Evolutionary conservation across 2,888 invertebrate species (phyloP).

Genomic region (Crematogaster levior): DNA sequence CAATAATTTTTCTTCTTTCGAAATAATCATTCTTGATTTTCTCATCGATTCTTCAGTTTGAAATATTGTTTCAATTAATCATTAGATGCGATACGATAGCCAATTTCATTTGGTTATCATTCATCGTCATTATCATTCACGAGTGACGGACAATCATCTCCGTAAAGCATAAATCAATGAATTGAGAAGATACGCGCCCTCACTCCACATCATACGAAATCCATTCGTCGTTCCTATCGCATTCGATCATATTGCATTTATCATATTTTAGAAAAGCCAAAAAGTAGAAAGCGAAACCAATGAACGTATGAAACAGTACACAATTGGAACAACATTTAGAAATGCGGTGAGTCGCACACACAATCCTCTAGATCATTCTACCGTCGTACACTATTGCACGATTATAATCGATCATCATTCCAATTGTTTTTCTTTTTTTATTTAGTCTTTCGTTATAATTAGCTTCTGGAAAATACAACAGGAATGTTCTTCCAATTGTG

Average conservation of each 20-base stretch:
- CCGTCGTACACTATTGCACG: constrained; percentile 84
- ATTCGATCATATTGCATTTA: constrained; percentile 84
- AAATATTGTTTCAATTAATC: constrained; percentile 19
- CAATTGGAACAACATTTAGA: constrained; percentile 86
- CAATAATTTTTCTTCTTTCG: constrained; percentile 2
- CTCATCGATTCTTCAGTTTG: not conserved
- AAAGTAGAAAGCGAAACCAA: constrained; percentile 85
- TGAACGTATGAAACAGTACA: constrained; percentile 84
- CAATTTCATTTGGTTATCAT: not conserved
- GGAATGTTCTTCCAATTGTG: constrained; percentile 86
- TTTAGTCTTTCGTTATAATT: constrained; percentile 69
- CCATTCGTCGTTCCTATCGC: constrained; percentile 65
- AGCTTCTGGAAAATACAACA: constrained; percentile 75
- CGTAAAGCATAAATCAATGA: constrained; percentile 44
- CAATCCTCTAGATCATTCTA: constrained; percentile 80
- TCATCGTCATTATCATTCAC: constrained; percentile 42
- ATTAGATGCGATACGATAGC: not conserved
- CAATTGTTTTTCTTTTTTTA: constrained; percentile 67
- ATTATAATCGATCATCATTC: constrained; percentile 79
- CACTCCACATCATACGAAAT: constrained; percentile 59
- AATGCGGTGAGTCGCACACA: constrained; percentile 85
- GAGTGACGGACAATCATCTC: constrained; percentile 63
- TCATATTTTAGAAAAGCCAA: constrained; percentile 86
- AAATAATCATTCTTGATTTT: not conserved
- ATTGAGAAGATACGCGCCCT: constrained; percentile 55